Percentiles rank a stretch among this genome's conserved stretches.
Conservation (phyloP, 2,113 vertebrate genomes). For the Silurus meridionalis region DNA sequence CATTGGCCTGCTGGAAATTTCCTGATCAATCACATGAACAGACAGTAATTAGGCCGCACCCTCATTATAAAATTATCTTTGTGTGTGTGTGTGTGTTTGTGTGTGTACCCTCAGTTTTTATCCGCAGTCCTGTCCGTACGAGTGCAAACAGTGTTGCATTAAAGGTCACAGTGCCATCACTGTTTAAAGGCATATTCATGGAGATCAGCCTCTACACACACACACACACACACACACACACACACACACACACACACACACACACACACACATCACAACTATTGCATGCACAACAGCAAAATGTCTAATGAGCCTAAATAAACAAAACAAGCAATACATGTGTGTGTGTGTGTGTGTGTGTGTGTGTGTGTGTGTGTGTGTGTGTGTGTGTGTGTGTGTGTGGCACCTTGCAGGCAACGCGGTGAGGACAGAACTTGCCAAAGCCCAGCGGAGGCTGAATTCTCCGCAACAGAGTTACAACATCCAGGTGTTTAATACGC, state of each 20-base stretch:
- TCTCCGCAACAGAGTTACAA: conserved; percentile 87
- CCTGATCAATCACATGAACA: conserved; percentile 65
- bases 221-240: conserved; percentile 14
- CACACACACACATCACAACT: not conserved
- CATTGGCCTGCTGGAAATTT: conserved; percentile 91
- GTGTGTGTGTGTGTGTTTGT: not conserved
- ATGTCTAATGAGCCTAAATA: not conserved
- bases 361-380: not conserved
- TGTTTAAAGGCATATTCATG: conserved; percentile 97
- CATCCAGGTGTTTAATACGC: too few relatives aligned
- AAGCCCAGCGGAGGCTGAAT: conserved; percentile 93
- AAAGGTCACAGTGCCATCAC: conserved; percentile 90
- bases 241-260: too few relatives aligned
- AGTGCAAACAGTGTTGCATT: conserved; percentile 90
- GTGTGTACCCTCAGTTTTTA: conserved; percentile 89
- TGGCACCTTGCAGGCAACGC: conserved; percentile 87
- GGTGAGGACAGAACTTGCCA: conserved; percentile 92
- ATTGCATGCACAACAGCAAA: not conserved
- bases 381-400: not conserved
- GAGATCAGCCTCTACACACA: conserved; percentile 82
- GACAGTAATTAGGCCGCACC: not conserved
- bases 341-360: not conserved
- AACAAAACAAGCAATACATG: too few relatives aligned
- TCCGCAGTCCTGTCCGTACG: conserved; percentile 90
- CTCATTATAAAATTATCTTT: not conserved